These are phyloP conservation scores for Watsonalla binaria DNA, from an alignment of 2,888 invertebrate genomes.

Conservation along the genomic window DNA sequence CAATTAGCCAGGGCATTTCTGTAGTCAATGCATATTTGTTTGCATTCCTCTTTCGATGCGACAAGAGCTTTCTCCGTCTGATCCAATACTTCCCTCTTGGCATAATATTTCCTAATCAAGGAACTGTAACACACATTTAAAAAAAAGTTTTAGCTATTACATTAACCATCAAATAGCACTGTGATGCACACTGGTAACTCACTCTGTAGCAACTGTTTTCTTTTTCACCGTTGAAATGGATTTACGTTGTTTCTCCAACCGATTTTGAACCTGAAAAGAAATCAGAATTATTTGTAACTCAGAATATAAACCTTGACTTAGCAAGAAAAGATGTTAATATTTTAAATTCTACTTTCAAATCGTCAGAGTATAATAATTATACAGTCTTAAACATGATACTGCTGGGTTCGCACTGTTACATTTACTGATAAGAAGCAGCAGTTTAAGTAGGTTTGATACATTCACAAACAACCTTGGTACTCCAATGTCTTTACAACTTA, in stretches of 20 bases:
- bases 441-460: no score
- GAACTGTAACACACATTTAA: conserved; percentile 30
- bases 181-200: conserved; percentile 23
- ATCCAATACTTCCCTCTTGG: conserved; percentile 30
- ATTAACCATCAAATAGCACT: background rate
- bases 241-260: conserved; percentile 28
- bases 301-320: no score
- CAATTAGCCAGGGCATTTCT: conserved; percentile 39
- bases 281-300: background rate
- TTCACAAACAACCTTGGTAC: no score
- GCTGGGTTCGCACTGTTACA: no score
- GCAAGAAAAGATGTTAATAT: no score
- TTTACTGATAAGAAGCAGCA: no score
- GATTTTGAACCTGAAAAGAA: conserved; percentile 25
- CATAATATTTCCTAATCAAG: conserved; percentile 37
- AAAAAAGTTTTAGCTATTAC: background rate
- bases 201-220: conserved; percentile 49
- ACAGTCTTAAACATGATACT: no score
- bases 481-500: no score
- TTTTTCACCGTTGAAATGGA: conserved; percentile 37
- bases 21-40: conserved; percentile 44
- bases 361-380: no score
- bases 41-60: conserved; percentile 43
- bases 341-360: no score
- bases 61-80: conserved; percentile 32